Evolutionary conservation across 2,113 vertebrate genomes (phyloP).

Genomic region (Phylloscopus trochilus): DNA sequence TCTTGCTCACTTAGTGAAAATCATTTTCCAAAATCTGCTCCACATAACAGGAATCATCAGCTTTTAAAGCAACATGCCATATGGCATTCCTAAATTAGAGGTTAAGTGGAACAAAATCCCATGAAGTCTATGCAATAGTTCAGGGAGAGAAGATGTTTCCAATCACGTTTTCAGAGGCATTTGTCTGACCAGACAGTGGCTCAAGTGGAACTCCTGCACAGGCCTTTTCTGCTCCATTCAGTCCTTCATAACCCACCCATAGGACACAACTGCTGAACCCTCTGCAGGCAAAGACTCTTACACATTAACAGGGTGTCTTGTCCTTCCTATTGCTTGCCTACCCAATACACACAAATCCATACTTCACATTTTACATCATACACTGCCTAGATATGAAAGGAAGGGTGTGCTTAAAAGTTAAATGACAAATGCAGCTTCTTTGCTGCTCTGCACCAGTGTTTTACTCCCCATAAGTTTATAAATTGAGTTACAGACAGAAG

Average conservation of each 20-base stretch:
- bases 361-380: neutral
- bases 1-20: slow-evolving; percentile 17
- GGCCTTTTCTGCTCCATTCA: neutral
- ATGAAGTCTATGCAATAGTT: neutral
- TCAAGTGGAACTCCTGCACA: neutral
- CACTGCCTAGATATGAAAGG: neutral
- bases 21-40: neutral
- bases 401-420: neutral
- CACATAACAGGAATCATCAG: neutral
- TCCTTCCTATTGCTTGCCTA: neutral
- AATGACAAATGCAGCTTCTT: neutral
- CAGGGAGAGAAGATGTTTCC: neutral
- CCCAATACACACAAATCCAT: neutral
- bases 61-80: neutral
- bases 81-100: neutral
- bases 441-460: neutral
- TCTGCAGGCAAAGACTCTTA: neutral
- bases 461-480: neutral
- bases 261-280: accelerated
- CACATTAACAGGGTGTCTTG: accelerated
- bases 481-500: accelerated
- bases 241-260: neutral
- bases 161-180: neutral
- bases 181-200: neutral
- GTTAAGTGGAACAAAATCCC: neutral